These are phyloP conservation scores for Sialia sialis DNA, from an alignment of 2,113 vertebrate genomes.

Conservation along the genomic window DNA sequence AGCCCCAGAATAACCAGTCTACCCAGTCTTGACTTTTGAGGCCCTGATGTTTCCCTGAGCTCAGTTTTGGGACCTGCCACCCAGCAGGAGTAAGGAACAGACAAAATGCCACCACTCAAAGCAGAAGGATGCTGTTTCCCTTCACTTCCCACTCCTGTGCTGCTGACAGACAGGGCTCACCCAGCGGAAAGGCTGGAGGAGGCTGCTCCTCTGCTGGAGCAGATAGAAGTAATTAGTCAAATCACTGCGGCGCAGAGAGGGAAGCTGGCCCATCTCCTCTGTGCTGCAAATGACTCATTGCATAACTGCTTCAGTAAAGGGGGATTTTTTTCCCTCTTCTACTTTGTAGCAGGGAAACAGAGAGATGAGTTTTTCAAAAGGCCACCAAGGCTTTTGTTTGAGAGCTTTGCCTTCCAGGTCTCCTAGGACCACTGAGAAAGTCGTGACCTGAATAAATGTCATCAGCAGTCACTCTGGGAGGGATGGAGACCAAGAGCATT, in stretches of 20 bases:
- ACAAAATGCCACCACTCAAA: background rate
- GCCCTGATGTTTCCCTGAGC: background rate
- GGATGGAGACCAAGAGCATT: background rate
- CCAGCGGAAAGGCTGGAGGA: background rate
- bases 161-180: background rate
- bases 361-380: background rate
- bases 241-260: background rate
- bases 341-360: background rate
- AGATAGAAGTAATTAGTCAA: constrained; percentile 45
- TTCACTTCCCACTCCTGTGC: background rate
- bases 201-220: constrained; percentile 13
- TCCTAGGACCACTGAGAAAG: background rate
- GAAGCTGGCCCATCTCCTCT: background rate
- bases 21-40: background rate
- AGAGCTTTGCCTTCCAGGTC: background rate
- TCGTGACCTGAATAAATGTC: background rate
- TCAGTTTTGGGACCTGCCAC: background rate
- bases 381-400: background rate
- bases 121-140: background rate
- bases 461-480: background rate
- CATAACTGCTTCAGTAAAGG: background rate
- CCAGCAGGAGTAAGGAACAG: background rate
- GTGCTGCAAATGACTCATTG: background rate
- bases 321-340: background rate
- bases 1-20: background rate